Percentiles rank a stretch among this genome's conserved stretches.
Conservation (phyloP, 2,888 invertebrate genomes). For the Diploptera punctata region DNA sequence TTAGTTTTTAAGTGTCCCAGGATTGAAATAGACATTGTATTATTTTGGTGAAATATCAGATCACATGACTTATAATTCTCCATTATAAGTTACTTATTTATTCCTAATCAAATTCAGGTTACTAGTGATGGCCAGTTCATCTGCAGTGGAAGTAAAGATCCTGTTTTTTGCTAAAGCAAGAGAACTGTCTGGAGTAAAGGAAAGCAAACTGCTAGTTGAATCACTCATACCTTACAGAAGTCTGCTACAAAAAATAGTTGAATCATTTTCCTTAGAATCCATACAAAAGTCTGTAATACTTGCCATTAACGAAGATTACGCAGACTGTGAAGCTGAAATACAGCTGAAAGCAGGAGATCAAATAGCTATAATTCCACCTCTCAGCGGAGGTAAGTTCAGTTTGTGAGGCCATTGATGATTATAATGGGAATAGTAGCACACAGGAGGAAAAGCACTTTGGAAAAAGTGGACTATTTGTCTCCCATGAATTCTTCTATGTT, state of each 20-base stretch:
- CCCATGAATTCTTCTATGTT: too few species aligned
- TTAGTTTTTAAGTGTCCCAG: too few species aligned
- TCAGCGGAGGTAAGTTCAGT: slow-evolving; percentile 91
- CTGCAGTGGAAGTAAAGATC: slow-evolving; percentile 61
- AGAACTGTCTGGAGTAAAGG: slow-evolving; percentile 74
- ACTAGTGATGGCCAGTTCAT: slow-evolving; percentile 17
- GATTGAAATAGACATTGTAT: too few species aligned
- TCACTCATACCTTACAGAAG: slow-evolving; percentile 61
- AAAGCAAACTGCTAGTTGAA: slow-evolving; percentile 62
- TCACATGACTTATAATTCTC: too few species aligned
- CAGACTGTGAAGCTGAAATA: slow-evolving; percentile 62
- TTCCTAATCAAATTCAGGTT: too few species aligned
- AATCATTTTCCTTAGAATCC: slow-evolving; percentile 67
- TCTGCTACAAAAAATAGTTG: slow-evolving; percentile 66
- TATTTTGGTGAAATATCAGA: too few species aligned
- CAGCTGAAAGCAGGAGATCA: slow-evolving; percentile 73
- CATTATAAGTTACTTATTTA: too few species aligned
- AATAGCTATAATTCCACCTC: slow-evolving; percentile 91
- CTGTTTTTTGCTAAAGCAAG: slow-evolving; percentile 91
- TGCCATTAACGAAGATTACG: slow-evolving; percentile 84
- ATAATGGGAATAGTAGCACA: too few species aligned
- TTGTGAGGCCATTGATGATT: too few species aligned
- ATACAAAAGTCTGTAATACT: slow-evolving; percentile 76
- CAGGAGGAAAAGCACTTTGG: too few species aligned
- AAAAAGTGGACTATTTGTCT: too few species aligned